A percentile compares a stretch with the other conserved stretches of the same genome.
Evolutionary conservation across 2,888 invertebrate genomes (phyloP).

Genomic region (Napeogenes sylphis): DNA sequence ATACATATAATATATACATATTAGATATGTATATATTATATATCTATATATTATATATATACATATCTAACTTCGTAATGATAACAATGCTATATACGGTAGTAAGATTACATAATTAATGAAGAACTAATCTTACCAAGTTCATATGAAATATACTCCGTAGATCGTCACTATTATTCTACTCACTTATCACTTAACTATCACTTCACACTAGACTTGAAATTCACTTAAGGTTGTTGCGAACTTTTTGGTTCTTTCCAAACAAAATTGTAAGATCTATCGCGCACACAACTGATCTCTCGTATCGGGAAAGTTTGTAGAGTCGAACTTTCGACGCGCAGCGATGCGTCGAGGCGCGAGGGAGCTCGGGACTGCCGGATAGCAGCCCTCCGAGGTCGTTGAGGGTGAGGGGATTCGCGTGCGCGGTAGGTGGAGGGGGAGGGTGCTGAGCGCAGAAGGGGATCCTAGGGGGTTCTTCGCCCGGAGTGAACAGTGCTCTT

Average conservation of each 20-base stretch:
- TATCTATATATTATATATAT: no score
- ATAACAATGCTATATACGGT: no score
- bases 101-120: no score
- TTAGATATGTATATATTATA: no score
- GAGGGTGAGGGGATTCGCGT: constrained; percentile 31
- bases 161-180: neutral
- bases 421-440: constrained; percentile 21
- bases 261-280: constrained; percentile 2
- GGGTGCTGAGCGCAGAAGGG: constrained; percentile 14
- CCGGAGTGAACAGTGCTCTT: constrained; percentile 45
- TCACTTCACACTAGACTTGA: neutral
- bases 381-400: constrained; percentile 15
- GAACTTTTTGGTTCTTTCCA: constrained; percentile 3
- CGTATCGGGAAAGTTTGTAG: constrained; percentile 30
- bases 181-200: constrained; percentile 1
- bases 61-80: no score
- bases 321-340: constrained; percentile 9
- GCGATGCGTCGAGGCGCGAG: constrained; percentile 18
- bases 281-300: neutral
- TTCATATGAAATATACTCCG: neutral
- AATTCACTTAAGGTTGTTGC: constrained; percentile 10
- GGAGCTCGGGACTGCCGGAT: constrained; percentile 30
- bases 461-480: constrained; percentile 5
- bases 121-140: neutral
- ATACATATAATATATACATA: no score